These are phyloP conservation scores for Itoplectis maculator DNA, from an alignment of 2,888 invertebrate species.

Conservation along the genomic window DNA sequence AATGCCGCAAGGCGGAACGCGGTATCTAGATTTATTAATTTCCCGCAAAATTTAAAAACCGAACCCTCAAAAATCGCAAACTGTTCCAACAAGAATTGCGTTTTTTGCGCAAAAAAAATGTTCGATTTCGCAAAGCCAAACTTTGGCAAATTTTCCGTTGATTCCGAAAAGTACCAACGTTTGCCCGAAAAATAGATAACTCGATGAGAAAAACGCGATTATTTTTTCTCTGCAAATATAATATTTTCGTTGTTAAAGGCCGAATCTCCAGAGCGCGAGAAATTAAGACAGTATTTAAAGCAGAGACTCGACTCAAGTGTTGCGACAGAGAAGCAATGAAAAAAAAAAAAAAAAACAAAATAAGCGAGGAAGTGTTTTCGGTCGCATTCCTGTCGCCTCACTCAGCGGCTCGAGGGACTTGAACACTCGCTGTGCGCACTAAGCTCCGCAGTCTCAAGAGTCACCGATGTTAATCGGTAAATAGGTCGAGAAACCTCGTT, in stretches of 20 bases:
- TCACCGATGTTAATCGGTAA: slow-evolving; percentile 42
- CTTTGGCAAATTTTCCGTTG: too few species aligned
- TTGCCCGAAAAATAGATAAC: too few species aligned
- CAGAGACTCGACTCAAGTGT: not conserved
- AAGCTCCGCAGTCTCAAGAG: not conserved
- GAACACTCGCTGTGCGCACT: slow-evolving; percentile 15
- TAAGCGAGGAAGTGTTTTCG: slow-evolving; percentile 65
- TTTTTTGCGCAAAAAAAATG: too few species aligned
- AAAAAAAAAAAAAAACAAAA: slow-evolving; percentile 33
- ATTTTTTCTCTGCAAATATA: not conserved
- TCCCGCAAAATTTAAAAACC: too few species aligned
- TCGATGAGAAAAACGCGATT: too few species aligned
- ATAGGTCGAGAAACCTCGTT: slow-evolving; percentile 4
- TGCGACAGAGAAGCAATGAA: not conserved
- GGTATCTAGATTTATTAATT: too few species aligned
- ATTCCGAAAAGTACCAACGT: too few species aligned
- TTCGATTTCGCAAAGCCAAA: too few species aligned
- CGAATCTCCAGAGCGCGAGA: not conserved
- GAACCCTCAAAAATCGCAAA: too few species aligned
- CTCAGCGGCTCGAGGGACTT: slow-evolving; percentile 42
- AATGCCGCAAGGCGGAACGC: too few species aligned
- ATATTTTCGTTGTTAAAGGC: not conserved
- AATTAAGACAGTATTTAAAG: not conserved
- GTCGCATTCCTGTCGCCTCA: slow-evolving; percentile 74
- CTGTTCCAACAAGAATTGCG: too few species aligned